These are phyloP conservation scores for Jacana jacana DNA, from an alignment of 2,113 vertebrate genomes.

Conservation along the genomic window DNA sequence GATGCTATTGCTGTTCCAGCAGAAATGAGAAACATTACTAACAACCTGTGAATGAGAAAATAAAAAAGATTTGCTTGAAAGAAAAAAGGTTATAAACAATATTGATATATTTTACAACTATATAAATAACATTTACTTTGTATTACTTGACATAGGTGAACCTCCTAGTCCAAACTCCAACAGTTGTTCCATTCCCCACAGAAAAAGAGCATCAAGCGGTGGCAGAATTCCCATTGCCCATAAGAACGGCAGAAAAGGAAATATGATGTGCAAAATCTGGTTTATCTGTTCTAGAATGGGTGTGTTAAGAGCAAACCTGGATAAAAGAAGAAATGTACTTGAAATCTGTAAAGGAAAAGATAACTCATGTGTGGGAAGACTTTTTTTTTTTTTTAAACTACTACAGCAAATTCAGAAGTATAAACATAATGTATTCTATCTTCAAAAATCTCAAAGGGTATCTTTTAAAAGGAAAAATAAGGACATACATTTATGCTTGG, in stretches of 20 bases:
- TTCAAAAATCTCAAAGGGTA: background rate
- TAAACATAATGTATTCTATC: background rate
- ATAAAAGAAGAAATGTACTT: slow-evolving; percentile 58
- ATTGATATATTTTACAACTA: background rate
- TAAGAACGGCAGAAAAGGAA: slow-evolving; percentile 89
- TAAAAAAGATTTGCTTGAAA: slow-evolving; percentile 62
- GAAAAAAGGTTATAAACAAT: slow-evolving; percentile 42
- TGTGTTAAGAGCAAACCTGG: slow-evolving; percentile 80
- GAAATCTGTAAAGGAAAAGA: background rate
- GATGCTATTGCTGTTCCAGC: slow-evolving; percentile 81
- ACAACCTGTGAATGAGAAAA: slow-evolving; percentile 80
- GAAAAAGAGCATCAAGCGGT: slow-evolving; percentile 89
- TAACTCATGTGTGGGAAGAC: background rate
- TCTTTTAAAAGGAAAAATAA: background rate
- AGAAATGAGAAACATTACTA: slow-evolving; percentile 90
- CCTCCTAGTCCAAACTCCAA: slow-evolving; percentile 93
- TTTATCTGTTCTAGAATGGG: slow-evolving; percentile 86
- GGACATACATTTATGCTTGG: background rate
- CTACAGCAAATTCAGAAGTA: background rate
- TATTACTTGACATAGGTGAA: slow-evolving; percentile 91
- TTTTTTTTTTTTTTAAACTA: background rate
- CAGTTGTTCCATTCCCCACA: slow-evolving; percentile 93
- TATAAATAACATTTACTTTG: slow-evolving; percentile 78
- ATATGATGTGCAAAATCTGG: slow-evolving; percentile 91
- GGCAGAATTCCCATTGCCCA: slow-evolving; percentile 93